Evolutionary conservation across 2,113 vertebrate genomes (phyloP), one percentile per base, ranked within the genome.

Genomic region (Burhinus oedicnemus): DNA sequence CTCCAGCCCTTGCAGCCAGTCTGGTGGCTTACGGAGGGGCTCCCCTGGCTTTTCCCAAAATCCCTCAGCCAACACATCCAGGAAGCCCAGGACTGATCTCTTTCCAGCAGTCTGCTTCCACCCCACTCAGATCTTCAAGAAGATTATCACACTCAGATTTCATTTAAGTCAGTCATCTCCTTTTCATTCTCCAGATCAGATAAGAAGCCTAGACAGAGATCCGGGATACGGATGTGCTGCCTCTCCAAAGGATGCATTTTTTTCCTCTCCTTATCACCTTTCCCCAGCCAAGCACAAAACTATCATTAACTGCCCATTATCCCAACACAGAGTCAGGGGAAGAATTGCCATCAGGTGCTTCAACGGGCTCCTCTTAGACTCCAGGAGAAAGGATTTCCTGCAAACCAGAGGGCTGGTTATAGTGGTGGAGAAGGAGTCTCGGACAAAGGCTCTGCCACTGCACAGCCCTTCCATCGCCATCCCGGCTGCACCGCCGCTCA

Each of bases 361-460:
- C 84, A 34, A 0, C 0, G 32, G 45, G 65, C 44, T 70, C 13
- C 0, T 0, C 9, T 11, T 11, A 20, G 60, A 22, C 9, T 6
- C 61, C 66, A 52, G 42, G 26, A 44, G 51, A 32, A 68, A 20
- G 87, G 54, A 21, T 65, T 51, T 78, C 15, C 15, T 23, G 8
- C 8, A 9, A 13, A 27, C 47, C 79, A 14, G 30, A 80, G 54
- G 57, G 52, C 21, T 8, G 42, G 55, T 4, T 72, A 15, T 32
- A 7, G 5, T 1, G 0, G 0, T 12, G 54, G 32, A 30, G 32
- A 42, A 52, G 30, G 44, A 45, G 9, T 5, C 49, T 29, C 0
- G 1, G 65, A 15, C 22, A 30, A 16, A 36, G 71, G 57, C 62
- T 44, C 68, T 34, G 49, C 51, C n/a, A 3, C 45, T 2, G 29